Evolutionary conservation across 2,888 invertebrate species (phyloP).

Genomic region (Phasia obesa): DNA sequence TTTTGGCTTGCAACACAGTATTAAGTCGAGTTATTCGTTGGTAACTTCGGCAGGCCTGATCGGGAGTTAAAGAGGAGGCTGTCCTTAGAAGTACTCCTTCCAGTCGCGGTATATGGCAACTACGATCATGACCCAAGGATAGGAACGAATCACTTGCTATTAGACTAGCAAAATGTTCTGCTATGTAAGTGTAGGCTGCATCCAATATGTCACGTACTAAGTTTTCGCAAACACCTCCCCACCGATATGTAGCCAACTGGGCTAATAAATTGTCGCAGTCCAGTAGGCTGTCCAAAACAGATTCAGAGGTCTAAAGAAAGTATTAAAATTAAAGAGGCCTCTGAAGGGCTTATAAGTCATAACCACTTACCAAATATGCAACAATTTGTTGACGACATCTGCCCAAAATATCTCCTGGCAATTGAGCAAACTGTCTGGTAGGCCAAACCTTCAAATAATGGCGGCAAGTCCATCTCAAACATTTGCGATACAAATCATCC

Average conservation of each 20-base stretch:
- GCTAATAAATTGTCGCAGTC: constrained; percentile 92
- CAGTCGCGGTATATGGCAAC: constrained; percentile 89
- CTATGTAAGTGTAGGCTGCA: constrained; percentile 90
- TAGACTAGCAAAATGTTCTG: constrained; percentile 90
- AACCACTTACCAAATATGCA: constrained; percentile 86
- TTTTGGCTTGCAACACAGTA: constrained; percentile 81
- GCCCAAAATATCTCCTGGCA: constrained; percentile 91
- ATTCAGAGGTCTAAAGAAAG: constrained; percentile 86
- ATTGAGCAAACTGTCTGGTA: constrained; percentile 92
- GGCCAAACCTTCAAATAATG: constrained; percentile 96
- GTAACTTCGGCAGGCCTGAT: constrained; percentile 92
- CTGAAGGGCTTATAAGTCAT: not conserved
- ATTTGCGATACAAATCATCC: constrained; percentile 93
- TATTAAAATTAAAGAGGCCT: not conserved
- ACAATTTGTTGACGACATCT: constrained; percentile 93
- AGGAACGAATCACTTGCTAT: constrained; percentile 87
- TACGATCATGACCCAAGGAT: constrained; percentile 87
- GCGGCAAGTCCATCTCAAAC: constrained; percentile 93
- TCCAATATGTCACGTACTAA: constrained; percentile 91
- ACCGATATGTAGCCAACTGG: constrained; percentile 90
- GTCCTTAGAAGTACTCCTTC: constrained; percentile 91
- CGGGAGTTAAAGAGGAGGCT: constrained; percentile 90
- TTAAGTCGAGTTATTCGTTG: constrained; percentile 82
- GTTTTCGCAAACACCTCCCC: constrained; percentile 88
- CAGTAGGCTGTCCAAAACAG: constrained; percentile 91